Base-by-base conservation (phyloP, 2,797 vertebrate species). In the Falco rusticolus region DNA sequence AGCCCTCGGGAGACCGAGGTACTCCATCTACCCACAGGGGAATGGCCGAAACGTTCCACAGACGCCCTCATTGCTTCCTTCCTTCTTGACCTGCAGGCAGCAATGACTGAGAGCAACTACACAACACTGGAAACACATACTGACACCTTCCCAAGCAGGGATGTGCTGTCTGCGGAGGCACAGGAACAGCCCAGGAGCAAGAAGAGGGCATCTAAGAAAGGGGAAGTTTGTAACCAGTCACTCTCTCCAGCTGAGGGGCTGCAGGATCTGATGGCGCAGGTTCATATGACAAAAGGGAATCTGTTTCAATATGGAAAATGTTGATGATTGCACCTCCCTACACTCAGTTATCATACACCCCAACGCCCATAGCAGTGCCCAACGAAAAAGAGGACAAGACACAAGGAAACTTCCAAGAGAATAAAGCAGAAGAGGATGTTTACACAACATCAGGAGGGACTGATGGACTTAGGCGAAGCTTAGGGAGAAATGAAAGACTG, bases 231-330 rank as follows among this genome's bases (percentile, higher is more conserved):
- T 18, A 81, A 39, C 25, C 24, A 29, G 47, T 26, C 33, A 45
- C 18, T 26, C 50, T 63, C 57, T 59, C 69, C 31, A 76, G 53
- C 60, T 33, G 29, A 72, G 21, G 17, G 28, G 29, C 48, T 50
- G 21, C 24, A 45, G 70, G 50, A 25, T 25, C 60, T 33, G 45
- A 43, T 0, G 0, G 9, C 7, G 13, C 34, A 0, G 1, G 43
- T 28, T 63, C 4, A 0, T 5, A 39, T 4, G 22, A 80, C 31
- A 43, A 79, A 77, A 56, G 16, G 14, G 16, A 89, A 51, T 2
- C 26, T 21, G 39, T 18, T 45, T 54, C 63, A 31, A 50, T 6
- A 48, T 0, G 18, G 50, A 34, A 88, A 66, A 68, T 21, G 7
- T 1, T 51, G 10, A 19, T 31, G 34, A 26, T 16, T 19, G 22